Conservation (phyloP, 1,140 invertebrate genomes). For the Monochamus saltuarius region DNA sequence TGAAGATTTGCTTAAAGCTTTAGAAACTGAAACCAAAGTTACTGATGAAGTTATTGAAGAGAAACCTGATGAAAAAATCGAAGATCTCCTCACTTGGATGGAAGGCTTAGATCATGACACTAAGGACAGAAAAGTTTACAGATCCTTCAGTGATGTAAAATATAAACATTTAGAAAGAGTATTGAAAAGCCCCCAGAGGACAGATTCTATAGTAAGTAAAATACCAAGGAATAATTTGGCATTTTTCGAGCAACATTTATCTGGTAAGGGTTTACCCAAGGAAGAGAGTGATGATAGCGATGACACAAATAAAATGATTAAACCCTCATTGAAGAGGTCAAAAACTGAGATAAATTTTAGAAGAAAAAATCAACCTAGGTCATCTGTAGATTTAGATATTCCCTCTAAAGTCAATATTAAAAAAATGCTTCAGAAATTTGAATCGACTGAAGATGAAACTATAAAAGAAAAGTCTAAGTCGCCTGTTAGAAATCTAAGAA, state of each 20-base stretch:
- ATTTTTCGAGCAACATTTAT: slow-evolving; percentile 45
- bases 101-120: slow-evolving; percentile 48
- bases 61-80: slow-evolving; percentile 45
- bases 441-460: slow-evolving; percentile 27
- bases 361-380: slow-evolving; percentile 31
- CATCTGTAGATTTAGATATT: slow-evolving; percentile 48
- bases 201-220: slow-evolving; percentile 42
- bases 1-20: slow-evolving; percentile 48
- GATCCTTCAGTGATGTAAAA: slow-evolving; percentile 45
- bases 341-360: slow-evolving; percentile 47
- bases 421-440: slow-evolving; percentile 47
- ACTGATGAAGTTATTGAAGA: slow-evolving; percentile 28
- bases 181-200: slow-evolving; percentile 39
- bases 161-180: slow-evolving; percentile 47
- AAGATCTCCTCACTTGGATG: slow-evolving; percentile 49
- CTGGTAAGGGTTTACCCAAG: slow-evolving; percentile 38
- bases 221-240: slow-evolving; percentile 46
- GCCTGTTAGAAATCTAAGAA: not conserved
- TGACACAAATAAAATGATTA: slow-evolving; percentile 14
- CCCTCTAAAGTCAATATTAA: slow-evolving; percentile 48
- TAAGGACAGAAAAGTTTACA: slow-evolving; percentile 39
- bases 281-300: slow-evolving; percentile 28
- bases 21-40: slow-evolving; percentile 42
- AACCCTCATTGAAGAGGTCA: slow-evolving; percentile 38
- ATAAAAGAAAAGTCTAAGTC: slow-evolving; percentile 20